Evolutionary conservation across 2,888 invertebrate species (phyloP).

Genomic region (Drosophila multiciliata): DNA sequence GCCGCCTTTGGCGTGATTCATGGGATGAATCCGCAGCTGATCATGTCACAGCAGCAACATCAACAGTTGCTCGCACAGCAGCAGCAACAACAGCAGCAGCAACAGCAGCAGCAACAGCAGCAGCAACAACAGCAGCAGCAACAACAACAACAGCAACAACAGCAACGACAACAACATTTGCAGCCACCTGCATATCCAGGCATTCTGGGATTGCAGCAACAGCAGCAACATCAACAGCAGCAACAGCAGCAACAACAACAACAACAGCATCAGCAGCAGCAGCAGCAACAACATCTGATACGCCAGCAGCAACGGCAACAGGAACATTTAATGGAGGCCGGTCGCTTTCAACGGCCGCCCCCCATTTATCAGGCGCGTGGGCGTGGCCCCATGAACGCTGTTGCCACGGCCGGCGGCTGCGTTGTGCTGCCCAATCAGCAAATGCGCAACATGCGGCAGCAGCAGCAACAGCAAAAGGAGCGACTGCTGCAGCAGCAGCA

Average conservation of each 20-base stretch:
- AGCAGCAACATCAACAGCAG: slow-evolving; percentile 70
- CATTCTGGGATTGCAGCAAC: slow-evolving; percentile 76
- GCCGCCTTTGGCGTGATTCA: slow-evolving; percentile 80
- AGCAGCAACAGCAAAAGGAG: slow-evolving; percentile 87
- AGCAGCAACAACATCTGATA: slow-evolving; percentile 57
- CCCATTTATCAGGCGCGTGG: slow-evolving; percentile 83
- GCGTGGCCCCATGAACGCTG: slow-evolving; percentile 81
- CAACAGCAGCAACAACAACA: slow-evolving; percentile 77
- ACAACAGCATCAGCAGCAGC: slow-evolving; percentile 63
- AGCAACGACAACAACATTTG: slow-evolving; percentile 69
- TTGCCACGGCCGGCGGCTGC: slow-evolving; percentile 79
- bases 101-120: slow-evolving; percentile 44
- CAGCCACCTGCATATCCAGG: slow-evolving; percentile 82
- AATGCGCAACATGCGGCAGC: slow-evolving; percentile 79
- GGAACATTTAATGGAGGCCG: slow-evolving; percentile 70
- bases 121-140: slow-evolving; percentile 61
- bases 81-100: slow-evolving; percentile 52
- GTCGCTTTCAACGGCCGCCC: slow-evolving; percentile 84
- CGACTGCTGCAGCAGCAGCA: slow-evolving; percentile 92
- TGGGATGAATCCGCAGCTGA: slow-evolving; percentile 52
- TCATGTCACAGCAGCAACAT: slow-evolving; percentile 70
- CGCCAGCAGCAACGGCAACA: slow-evolving; percentile 51
- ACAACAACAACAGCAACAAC: slow-evolving; percentile 65
- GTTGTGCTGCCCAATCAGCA: slow-evolving; percentile 75
- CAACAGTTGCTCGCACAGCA: slow-evolving; percentile 49